Conservation (phyloP, 37 sponge, comb jelly and placozoan species). For the Beroe forskalii region DNA sequence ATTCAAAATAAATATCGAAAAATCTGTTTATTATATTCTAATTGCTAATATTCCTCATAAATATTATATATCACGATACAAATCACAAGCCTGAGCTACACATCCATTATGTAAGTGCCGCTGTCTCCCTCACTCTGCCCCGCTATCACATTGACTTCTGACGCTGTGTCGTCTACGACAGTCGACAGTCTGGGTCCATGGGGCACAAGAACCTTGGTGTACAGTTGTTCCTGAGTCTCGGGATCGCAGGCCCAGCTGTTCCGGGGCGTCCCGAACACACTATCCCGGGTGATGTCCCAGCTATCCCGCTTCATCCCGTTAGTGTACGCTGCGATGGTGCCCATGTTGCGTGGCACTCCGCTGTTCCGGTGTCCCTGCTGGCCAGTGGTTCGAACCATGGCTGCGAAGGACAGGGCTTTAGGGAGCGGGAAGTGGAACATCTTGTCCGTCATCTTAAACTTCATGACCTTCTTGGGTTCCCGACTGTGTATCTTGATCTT, state of each 20-base stretch:
- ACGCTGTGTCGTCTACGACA: too few species aligned
- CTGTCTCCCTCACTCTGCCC: not conserved
- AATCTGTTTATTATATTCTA: too few species aligned
- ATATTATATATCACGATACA: too few species aligned
- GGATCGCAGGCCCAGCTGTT: not conserved
- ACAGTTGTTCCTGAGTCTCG: too few species aligned
- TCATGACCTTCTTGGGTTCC: not conserved
- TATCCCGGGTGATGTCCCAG: slow-evolving; percentile 7
- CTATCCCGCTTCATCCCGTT: slow-evolving; percentile 27
- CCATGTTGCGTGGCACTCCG: not conserved
- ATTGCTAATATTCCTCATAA: too few species aligned
- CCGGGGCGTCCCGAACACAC: not conserved
- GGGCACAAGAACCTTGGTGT: not conserved
- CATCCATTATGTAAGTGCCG: not conserved
- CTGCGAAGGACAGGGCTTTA: not conserved
- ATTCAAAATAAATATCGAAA: too few species aligned
- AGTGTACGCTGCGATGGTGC: not conserved
- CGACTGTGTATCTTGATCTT: slow-evolving; percentile 32
- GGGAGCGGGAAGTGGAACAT: not conserved
- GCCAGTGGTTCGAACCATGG: not conserved
- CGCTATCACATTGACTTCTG: too few species aligned
- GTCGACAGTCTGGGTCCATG: slow-evolving; percentile 26
- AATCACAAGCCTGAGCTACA: too few species aligned
- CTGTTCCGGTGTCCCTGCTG: not conserved
- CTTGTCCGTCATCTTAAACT: slow-evolving; percentile 13